These are phyloP conservation scores for Cephalopholis sonnerati DNA, from an alignment of 2,113 vertebrate genomes.

Conservation along the genomic window DNA sequence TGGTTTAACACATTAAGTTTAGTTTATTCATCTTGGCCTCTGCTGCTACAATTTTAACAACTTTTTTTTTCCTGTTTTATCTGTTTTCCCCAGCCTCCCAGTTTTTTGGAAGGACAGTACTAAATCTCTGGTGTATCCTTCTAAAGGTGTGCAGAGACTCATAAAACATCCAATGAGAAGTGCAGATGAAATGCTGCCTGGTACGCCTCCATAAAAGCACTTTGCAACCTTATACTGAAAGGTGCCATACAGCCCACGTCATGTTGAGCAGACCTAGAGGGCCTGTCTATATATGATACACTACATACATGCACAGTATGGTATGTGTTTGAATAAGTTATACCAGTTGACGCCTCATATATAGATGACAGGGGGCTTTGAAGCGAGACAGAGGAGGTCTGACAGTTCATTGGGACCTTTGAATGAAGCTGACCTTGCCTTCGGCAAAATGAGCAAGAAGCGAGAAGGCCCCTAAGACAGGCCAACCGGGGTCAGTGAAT, in stretches of 20 bases:
- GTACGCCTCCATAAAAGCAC: not conserved
- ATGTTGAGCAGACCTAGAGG: not conserved
- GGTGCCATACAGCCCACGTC: not conserved
- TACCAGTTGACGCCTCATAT: not conserved
- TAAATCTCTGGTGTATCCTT: not conserved
- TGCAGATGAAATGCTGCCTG: not conserved
- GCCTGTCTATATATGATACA: not conserved
- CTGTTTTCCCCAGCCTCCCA: not conserved
- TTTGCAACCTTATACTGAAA: not conserved
- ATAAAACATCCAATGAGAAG: not conserved
- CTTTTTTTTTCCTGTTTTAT: not conserved
- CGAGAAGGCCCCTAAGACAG: conserved; percentile 11
- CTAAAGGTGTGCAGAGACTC: not conserved
- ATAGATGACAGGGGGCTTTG: conserved; percentile 14
- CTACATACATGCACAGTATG: not conserved
- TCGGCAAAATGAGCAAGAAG: not conserved
- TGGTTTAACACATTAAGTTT: not conserved
- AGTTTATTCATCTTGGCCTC: not conserved
- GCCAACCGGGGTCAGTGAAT: conserved; percentile 44
- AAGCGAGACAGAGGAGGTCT: conserved; percentile 24
- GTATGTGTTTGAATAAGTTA: conserved; percentile 5
- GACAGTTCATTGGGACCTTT: conserved; percentile 25
- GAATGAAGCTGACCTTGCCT: conserved; percentile 29
- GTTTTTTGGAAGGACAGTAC: not conserved
- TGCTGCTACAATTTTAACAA: not conserved